Base-by-base conservation (phyloP, 2,888 invertebrate genomes). In the Lacanobia wlatinum region DNA sequence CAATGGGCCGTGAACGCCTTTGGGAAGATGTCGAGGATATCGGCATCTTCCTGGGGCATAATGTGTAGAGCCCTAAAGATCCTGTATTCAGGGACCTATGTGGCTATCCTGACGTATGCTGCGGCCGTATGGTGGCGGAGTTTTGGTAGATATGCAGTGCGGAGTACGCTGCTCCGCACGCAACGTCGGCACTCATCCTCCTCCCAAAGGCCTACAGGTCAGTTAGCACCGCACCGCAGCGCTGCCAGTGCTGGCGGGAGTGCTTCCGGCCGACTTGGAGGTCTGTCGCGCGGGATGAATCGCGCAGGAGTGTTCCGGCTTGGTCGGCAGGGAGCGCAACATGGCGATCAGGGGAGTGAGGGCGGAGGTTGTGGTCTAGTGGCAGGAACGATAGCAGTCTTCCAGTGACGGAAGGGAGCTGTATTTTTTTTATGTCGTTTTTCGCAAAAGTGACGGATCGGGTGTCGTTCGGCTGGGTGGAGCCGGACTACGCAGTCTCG, bases 21-120 rank as follows among this genome's bases (percentile, higher is more conserved):
- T 67, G 84, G 84, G 21, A 84, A 84, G 62, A 71, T 88, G 72
- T 77, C 87, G 38, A 70, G 86, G 0, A 76, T 84, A 3, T 88
- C 86, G 9, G 80, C 87, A 0, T 80, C 87, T 9, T 62, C 82
- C 4, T 87, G 87, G 84, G 85, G 87, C 0, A 12, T 87, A 0
- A 34, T 73, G 18, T 88, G 83, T 34, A 55, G 63, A 0, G 83
- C 79, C 2, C 82, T 88, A 34, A 10, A 43, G 3, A n/a, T 65
- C 40, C 58, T 68, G 46, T 2, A 18, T 0, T 1, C 69, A 65
- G 55, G 78, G 48, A 55, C 72, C 28, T 48, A 70, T 66, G n/a
- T 70, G 72, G 58, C 43, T 0, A 66, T 66, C 0, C 0, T 21
- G 0, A 66, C 43, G 0, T 66, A 63, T 21, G 66, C 66, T 66